Evolutionary conservation across 2,797 vertebrate species (phyloP), one percentile per base, ranked within the genome.

Genomic region (Squalus acanthias): DNA sequence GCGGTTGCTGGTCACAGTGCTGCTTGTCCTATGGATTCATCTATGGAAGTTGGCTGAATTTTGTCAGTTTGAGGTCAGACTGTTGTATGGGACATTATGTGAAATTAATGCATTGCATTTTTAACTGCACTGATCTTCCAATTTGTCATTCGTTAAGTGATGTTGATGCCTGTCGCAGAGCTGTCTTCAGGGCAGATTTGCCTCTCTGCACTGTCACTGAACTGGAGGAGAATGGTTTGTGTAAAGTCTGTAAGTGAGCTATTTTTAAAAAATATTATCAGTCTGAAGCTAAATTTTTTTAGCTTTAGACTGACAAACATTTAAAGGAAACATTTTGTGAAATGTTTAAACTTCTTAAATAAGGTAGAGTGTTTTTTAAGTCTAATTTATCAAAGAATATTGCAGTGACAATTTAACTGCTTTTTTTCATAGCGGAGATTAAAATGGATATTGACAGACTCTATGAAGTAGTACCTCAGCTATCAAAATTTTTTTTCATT

Each of bases 391-490:
- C 89, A 97, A 98, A 98, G 96, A 97, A 98, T 97, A 46, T 39
- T 29, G n/a, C 20, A 92, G 5, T 74, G 50, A 74, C 67, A 22
- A 50, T 57, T 92, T 93, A 88, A 67, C 96, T 65, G 91, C 26
- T 65, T 96, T 96, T 97, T 97, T 96, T 96, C 96, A 85, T 97
- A 98, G 97, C 97, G 97, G 98, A 98, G 96, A 97, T 98, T 97
- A 98, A 98, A 97, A 97, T 97, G 96, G 99, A 99, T 96, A 99
- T 99, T 96, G 98, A 99, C 96, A 98, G 98, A 17, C 98, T 99
- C 96, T 99, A 98, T 97, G 98, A 99, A 98, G 98, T 98, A 94
- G 98, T 99, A 67, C 99, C 99, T 96, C 98, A 99, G 97, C 98
- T 99, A 96, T 97, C 97, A 74, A 98, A 97, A 97, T 97, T 99